A percentile compares a stretch with the other conserved stretches of the same genome.
Evolutionary conservation across 2,888 invertebrate species (phyloP).

Genomic region (Micoletzkya japonica): DNA sequence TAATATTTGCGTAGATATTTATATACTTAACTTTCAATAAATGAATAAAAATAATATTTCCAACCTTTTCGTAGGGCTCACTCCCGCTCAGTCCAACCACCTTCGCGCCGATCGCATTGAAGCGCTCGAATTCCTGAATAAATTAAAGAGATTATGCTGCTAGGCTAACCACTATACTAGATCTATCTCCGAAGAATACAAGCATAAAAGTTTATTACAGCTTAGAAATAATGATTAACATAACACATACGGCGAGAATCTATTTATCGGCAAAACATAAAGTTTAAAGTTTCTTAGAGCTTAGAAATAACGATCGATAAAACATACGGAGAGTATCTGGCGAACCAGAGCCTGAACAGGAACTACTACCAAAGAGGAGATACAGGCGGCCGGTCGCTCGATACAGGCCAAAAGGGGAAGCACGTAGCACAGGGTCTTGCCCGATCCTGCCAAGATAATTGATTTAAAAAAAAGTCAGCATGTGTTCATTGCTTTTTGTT

Average conservation of each 20-base stretch:
- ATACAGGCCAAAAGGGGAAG: slow-evolving; percentile 74
- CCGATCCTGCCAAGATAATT: too few relatives aligned
- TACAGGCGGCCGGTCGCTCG: slow-evolving; percentile 49
- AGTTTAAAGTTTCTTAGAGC: too few relatives aligned
- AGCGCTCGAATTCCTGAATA: slow-evolving; percentile 48
- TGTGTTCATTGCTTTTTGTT: background rate
- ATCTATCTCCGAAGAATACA: too few relatives aligned
- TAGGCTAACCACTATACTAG: too few relatives aligned
- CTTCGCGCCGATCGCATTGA: slow-evolving; percentile 39
- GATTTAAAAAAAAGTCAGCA: background rate
- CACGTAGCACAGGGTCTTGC: slow-evolving; percentile 88
- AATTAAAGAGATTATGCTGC: too few relatives aligned
- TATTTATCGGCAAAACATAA: too few relatives aligned
- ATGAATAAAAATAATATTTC: too few relatives aligned
- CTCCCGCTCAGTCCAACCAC: slow-evolving; percentile 40
- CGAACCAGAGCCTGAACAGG: slow-evolving; percentile 88
- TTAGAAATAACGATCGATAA: too few relatives aligned
- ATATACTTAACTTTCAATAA: background rate
- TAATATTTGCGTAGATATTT: too few relatives aligned
- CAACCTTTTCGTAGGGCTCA: slow-evolving; percentile 39
- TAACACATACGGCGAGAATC: background rate
- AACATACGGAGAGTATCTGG: slow-evolving; percentile 79
- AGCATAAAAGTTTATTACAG: too few relatives aligned
- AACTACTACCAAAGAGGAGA: slow-evolving; percentile 84
- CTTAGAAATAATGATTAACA: slow-evolving; percentile 11